Conservation (phyloP, 2,797 vertebrate species). For the Australoheros facetus region DNA sequence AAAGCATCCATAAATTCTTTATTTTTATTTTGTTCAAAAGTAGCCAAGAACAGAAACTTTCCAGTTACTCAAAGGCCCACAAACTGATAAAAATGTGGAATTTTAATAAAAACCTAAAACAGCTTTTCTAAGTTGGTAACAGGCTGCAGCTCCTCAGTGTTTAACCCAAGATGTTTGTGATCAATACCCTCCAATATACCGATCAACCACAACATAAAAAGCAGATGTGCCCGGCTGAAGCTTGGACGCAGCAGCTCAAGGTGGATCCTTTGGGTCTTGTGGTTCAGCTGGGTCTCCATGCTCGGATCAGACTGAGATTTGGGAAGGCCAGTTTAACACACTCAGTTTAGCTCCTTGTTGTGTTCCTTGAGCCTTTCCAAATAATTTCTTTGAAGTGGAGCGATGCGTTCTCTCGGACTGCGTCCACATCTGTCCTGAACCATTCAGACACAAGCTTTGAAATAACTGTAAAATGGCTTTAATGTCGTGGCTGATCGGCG, state of each 20-base stretch:
- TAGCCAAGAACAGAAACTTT: constrained; percentile 24
- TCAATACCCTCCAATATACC: not conserved
- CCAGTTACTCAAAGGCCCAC: constrained; percentile 7
- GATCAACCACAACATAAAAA: not conserved
- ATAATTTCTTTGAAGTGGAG: not conserved
- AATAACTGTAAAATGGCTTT: not conserved
- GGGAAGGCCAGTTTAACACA: not conserved
- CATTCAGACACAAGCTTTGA: not conserved
- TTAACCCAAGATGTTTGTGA: not conserved
- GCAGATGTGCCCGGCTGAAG: not conserved
- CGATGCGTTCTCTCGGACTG: too few species aligned
- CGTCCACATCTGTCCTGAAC: too few species aligned
- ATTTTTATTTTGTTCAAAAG: constrained; percentile 58
- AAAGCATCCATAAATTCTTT: constrained; percentile 50
- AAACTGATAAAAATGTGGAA: not conserved
- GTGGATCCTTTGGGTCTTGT: not conserved
- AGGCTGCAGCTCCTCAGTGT: constrained; percentile 6
- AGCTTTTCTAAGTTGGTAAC: not conserved
- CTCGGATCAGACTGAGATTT: not conserved
- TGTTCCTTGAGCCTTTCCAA: not conserved
- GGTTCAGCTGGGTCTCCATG: too few species aligned
- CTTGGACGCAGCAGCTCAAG: too few species aligned
- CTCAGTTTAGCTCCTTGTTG: not conserved
- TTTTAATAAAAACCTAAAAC: constrained; percentile 1
- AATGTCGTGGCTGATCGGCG: not conserved